Evolutionary conservation across 2,797 vertebrate species (phyloP), one percentile per base, ranked within the genome.

Genomic region (Sciurus carolinensis): DNA sequence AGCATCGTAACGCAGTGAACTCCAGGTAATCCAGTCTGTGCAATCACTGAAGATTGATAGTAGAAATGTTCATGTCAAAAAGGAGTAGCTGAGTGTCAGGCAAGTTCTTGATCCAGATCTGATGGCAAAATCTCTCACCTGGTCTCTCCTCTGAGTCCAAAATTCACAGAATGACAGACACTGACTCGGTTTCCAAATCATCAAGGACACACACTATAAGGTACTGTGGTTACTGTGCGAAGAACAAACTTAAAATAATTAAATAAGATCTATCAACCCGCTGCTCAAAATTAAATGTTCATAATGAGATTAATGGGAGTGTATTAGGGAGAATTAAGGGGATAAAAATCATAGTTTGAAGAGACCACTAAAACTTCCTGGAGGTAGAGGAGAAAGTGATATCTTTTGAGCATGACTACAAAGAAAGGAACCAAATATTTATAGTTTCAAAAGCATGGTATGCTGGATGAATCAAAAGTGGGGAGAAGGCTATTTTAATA

Each of bases 71-170:
- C 47, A 39, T 28, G 33, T 64, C 73, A 42, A 87, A 77, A n/a
- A 39, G 7, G 4, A 44, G 3, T 42, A 39, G 17, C 11, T 54
- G 28, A 44, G 15, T 57, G 14, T 28, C 11, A 72, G 4, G 3
- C 5, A 52, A 44, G 0, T 76, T 76, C 9, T 62, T 26, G 15
- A 11, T 3, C 2, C 2, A n/a, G 2, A 50, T 33, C 0, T 20
- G n/a, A 5, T 69, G 3, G 11, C 5, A 12, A 20, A 8, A 30
- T 13, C 36, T 12, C 18, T 39, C 52, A 7, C 17, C 26, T 52
- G 26, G 10, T 24, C 17, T 13, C 3, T 9, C 2, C 0, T 5
- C 11, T 71, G 42, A 83, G n/a, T 79, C 57, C 33, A 52, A 87
- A 87, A 11, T 15, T 52, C 15, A 30, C 79, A 13, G 22, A 64